These are phyloP conservation scores for Gyrodactylus bullatarudis DNA, from an alignment of 1,140 invertebrate genomes.

Conservation along the genomic window DNA sequence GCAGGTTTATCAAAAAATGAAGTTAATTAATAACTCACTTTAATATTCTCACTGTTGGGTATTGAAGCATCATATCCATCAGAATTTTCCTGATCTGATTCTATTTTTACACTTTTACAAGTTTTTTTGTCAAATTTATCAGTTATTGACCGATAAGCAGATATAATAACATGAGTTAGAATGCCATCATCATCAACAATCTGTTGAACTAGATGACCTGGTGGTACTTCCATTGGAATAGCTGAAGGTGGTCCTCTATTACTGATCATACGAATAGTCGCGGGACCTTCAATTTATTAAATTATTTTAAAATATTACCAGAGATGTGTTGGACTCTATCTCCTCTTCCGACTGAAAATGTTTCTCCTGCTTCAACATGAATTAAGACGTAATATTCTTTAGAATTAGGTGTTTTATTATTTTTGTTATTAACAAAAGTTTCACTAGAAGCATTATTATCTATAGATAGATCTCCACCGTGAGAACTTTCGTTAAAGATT, in stretches of 20 bases:
- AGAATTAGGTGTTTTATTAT: not conserved
- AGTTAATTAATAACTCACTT: too few species aligned
- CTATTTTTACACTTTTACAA: too few species aligned
- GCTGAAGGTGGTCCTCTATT: slow-evolving; percentile 37
- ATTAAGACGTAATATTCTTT: slow-evolving; percentile 30
- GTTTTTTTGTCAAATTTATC: too few species aligned
- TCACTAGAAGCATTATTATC: not conserved
- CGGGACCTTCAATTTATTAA: slow-evolving; percentile 24
- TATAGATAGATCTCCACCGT: not conserved
- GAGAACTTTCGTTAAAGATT: not conserved
- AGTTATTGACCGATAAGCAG: not conserved
- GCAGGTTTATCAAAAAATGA: too few species aligned
- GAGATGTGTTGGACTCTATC: slow-evolving; percentile 30
- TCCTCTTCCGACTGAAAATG: slow-evolving; percentile 30
- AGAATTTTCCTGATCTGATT: too few species aligned
- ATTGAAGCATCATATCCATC: too few species aligned
- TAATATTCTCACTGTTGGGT: too few species aligned
- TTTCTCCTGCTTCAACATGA: slow-evolving; percentile 33
- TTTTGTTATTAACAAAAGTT: not conserved
- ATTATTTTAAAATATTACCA: slow-evolving; percentile 21
- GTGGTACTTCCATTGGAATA: slow-evolving; percentile 52
- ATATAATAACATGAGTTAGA: slow-evolving; percentile 37
- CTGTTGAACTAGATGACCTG: slow-evolving; percentile 50
- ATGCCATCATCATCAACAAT: slow-evolving; percentile 53
- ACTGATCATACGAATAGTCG: slow-evolving; percentile 47